These are phyloP conservation scores for Eulemur coronatus DNA, from an alignment of 2,797 vertebrate species.

Conservation along the genomic window DNA sequence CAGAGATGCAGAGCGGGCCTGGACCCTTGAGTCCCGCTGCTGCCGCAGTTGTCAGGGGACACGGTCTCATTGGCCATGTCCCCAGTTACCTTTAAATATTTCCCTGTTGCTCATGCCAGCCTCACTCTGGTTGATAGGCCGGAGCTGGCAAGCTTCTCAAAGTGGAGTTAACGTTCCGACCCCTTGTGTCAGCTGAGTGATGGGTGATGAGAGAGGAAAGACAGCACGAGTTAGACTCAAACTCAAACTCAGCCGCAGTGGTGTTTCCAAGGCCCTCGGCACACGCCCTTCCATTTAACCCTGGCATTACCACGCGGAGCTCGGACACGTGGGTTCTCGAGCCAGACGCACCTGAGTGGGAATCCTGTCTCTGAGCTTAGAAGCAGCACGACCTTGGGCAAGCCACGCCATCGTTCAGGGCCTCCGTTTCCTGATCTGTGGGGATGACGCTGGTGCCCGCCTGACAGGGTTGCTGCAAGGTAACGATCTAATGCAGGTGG, in stretches of 20 bases:
- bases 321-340: background rate
- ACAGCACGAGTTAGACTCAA: background rate
- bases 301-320: rapidly evolving
- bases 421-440: background rate
- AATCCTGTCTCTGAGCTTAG: background rate
- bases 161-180: background rate
- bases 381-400: background rate
- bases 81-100: background rate
- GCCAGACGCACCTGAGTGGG: background rate
- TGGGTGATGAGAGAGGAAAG: background rate
- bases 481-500: background rate
- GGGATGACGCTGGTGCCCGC: too few species aligned
- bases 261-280: too few species aligned
- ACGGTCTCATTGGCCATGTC: background rate
- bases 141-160: background rate
- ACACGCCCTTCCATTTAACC: background rate
- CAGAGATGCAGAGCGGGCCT: background rate
- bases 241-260: background rate
- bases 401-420: background rate
- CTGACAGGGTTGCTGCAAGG: background rate
- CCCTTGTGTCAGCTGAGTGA: background rate
- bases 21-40: rapidly evolving
- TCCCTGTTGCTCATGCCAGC: background rate
- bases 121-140: background rate
- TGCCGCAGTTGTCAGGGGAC: rapidly evolving